A percentile compares a stretch with the other conserved stretches of the same genome.
phyloP scores from a whole-genome alignment of 1,140 invertebrate species.

The Alviniconcha marisindica region DNA sequence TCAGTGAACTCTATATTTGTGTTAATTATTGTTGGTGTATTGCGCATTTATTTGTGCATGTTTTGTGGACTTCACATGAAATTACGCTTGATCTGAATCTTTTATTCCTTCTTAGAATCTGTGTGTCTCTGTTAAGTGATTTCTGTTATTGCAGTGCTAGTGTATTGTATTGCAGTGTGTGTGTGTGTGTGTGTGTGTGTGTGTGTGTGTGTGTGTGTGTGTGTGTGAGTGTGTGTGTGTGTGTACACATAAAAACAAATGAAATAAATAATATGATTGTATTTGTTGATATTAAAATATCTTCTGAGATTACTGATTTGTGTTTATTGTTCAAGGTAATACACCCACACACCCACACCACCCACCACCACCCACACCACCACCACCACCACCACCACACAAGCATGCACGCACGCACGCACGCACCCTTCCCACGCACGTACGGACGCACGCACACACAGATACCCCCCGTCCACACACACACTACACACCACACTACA shows the following conservation, averaged over 20 bases:
- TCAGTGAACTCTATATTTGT: too few relatives aligned
- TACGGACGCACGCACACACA: too few relatives aligned
- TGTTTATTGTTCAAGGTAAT: slow-evolving; percentile 85
- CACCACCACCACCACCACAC: too few relatives aligned
- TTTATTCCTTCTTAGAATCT: too few relatives aligned
- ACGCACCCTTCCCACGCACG: neutral
- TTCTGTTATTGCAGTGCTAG: neutral
- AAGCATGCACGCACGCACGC: slow-evolving; percentile 10
- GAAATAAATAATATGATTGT: neutral
- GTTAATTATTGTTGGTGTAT: neutral
- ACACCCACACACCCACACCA: slow-evolving; percentile 79
- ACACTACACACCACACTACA: too few relatives aligned
- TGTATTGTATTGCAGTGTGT: neutral
- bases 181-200: slow-evolving; percentile 1
- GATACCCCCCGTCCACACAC: too few relatives aligned
- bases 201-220: slow-evolving; percentile 32
- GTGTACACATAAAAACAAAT: neutral
- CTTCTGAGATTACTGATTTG: too few relatives aligned
- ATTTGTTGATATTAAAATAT: slow-evolving; percentile 77
- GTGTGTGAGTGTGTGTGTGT: slow-evolving; percentile 15
- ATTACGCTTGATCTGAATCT: neutral
- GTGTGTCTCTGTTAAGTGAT: neutral
- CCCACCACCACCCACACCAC: slow-evolving; percentile 56
- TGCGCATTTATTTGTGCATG: neutral
- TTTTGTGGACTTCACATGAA: neutral